A percentile compares a stretch with the other conserved stretches of the same genome.
phyloP scores from a whole-genome alignment of 2,888 invertebrate species.

The Drosophila tanythrix region DNA sequence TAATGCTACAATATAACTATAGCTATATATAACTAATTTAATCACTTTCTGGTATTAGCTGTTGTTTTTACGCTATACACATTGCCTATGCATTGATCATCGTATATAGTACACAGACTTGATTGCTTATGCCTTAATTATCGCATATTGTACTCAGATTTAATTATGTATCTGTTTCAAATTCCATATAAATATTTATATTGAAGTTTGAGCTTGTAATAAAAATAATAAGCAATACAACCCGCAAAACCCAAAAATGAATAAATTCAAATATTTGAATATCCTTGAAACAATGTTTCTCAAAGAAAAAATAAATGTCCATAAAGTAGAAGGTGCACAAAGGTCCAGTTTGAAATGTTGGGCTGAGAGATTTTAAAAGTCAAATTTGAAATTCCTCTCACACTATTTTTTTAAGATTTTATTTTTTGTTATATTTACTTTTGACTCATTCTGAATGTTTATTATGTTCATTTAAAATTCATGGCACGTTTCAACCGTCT shows the following conservation, averaged over 20 bases:
- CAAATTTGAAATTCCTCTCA: not conserved
- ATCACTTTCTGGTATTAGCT: constrained; percentile 5
- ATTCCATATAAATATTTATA: not conserved
- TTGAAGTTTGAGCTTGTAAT: not conserved
- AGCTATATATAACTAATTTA: constrained; percentile 13
- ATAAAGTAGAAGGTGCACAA: not conserved
- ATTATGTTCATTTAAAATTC: constrained; percentile 61
- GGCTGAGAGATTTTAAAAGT: not conserved
- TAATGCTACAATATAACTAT: constrained; percentile 4
- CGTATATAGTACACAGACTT: not conserved
- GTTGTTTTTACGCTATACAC: not conserved
- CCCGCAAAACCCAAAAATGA: not conserved
- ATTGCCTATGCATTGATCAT: constrained; percentile 24
- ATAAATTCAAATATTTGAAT: not conserved
- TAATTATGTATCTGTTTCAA: not conserved
- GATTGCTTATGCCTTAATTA: not conserved
- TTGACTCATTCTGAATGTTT: constrained; percentile 38
- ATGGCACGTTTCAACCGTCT: constrained; percentile 54
- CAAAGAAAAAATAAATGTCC: not conserved
- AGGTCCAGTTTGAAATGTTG: not conserved
- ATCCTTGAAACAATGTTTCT: not conserved
- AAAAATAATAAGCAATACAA: not conserved
- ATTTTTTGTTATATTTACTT: constrained; percentile 18
- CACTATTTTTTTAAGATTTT: constrained; percentile 7
- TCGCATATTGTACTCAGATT: not conserved